Conservation (phyloP, 2,797 vertebrate species). For the Platalea minor region DNA sequence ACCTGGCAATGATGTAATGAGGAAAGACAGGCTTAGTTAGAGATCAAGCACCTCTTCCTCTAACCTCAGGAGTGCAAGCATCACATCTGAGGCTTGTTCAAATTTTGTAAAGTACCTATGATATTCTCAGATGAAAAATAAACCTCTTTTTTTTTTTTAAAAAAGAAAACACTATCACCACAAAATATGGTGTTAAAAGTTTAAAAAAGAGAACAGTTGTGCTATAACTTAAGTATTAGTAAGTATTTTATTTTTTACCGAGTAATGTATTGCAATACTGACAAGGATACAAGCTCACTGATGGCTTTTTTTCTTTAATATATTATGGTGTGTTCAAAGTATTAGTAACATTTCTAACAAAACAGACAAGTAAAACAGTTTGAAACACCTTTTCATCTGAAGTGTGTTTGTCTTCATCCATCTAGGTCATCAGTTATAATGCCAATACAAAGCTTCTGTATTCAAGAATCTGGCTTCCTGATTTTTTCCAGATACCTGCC, state of each 20-base stretch:
- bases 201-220: neutral
- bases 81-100: neutral
- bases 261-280: neutral
- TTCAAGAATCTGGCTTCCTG: neutral
- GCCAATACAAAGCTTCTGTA: neutral
- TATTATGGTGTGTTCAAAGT: neutral
- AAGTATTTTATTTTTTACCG: neutral
- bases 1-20: neutral
- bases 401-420: neutral
- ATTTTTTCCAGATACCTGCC: neutral
- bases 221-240: neutral
- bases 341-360: neutral
- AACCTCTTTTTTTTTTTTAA: neutral
- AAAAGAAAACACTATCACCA: neutral
- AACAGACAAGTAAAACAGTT: neutral
- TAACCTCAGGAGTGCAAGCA: neutral
- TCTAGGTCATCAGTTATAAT: neutral
- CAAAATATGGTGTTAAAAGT: neutral
- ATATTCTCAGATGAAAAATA: neutral
- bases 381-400: neutral
- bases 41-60: neutral
- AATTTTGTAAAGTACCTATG: neutral
- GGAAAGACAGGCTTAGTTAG: neutral
- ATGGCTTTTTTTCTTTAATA: neutral
- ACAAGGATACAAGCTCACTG: neutral